phyloP scores from a whole-genome alignment of 2,888 invertebrate species.

The Actias luna region DNA sequence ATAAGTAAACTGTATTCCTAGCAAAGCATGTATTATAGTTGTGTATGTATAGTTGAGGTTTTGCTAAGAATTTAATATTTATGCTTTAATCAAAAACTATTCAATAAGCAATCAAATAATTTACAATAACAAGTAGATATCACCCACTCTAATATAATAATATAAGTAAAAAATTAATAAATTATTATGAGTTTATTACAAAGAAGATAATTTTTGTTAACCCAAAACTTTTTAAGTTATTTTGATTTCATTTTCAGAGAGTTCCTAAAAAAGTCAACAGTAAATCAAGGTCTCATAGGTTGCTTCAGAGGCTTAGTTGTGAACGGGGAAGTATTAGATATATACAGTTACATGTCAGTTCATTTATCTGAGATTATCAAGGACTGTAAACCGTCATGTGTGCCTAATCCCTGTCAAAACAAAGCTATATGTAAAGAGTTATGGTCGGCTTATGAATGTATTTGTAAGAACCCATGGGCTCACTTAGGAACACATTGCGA shows the following conservation, averaged over 20 bases:
- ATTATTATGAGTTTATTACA: background rate
- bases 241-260: slow-evolving; percentile 78
- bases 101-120: no score
- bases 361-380: slow-evolving; percentile 95
- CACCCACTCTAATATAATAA: no score
- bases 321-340: slow-evolving; percentile 94
- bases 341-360: slow-evolving; percentile 95
- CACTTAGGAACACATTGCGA: slow-evolving; percentile 95
- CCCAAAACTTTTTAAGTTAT: background rate
- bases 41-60: no score
- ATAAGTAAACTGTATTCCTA: no score
- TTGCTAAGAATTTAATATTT: no score
- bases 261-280: slow-evolving; percentile 90
- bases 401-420: slow-evolving; percentile 96
- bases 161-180: background rate
- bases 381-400: slow-evolving; percentile 96
- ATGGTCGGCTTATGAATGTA: slow-evolving; percentile 96
- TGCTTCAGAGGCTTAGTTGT: slow-evolving; percentile 96
- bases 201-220: background rate
- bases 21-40: no score
- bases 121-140: no score
- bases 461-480: slow-evolving; percentile 96
- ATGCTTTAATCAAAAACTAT: no score
- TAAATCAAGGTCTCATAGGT: slow-evolving; percentile 94
- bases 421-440: slow-evolving; percentile 94